Percentiles rank a stretch among this genome's conserved stretches.
Conservation (phyloP, 2,888 invertebrate genomes). For the Romanomermis culicivorax region DNA sequence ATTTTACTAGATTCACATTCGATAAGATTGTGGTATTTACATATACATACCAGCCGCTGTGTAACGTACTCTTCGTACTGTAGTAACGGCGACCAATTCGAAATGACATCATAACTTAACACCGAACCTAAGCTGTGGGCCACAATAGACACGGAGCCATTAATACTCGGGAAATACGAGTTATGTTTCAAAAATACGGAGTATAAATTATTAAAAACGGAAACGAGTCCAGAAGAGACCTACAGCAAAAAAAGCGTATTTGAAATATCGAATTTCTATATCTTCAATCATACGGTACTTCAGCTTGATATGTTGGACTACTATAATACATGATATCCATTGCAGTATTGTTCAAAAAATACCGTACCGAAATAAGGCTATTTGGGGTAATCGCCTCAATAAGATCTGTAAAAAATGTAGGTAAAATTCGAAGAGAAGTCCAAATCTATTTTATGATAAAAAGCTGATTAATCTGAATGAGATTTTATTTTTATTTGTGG, state of each 20-base stretch:
- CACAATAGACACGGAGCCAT: slow-evolving; percentile 43
- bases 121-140: slow-evolving; percentile 50
- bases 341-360: slow-evolving; percentile 44
- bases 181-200: slow-evolving; percentile 43
- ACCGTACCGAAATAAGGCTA: slow-evolving; percentile 41
- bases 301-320: slow-evolving; percentile 45
- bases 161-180: slow-evolving; percentile 40
- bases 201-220: slow-evolving; percentile 43
- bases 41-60: slow-evolving; percentile 28
- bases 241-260: slow-evolving; percentile 3
- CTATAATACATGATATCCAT: slow-evolving; percentile 54
- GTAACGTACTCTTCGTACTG: slow-evolving; percentile 33
- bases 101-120: slow-evolving; percentile 47
- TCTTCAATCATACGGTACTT: no score
- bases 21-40: no score
- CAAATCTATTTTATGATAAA: no score
- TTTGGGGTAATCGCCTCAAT: slow-evolving; percentile 46
- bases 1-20: no score
- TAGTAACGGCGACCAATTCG: slow-evolving; percentile 37
- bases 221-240: slow-evolving; percentile 39
- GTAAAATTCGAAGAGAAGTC: no score
- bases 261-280: slow-evolving; percentile 4
- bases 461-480: slow-evolving; percentile 8
- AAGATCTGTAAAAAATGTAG: slow-evolving; percentile 36
- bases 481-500: no score